These are phyloP conservation scores for Microctonus hyperodae DNA, from an alignment of 2,888 invertebrate species.

Conservation along the genomic window DNA sequence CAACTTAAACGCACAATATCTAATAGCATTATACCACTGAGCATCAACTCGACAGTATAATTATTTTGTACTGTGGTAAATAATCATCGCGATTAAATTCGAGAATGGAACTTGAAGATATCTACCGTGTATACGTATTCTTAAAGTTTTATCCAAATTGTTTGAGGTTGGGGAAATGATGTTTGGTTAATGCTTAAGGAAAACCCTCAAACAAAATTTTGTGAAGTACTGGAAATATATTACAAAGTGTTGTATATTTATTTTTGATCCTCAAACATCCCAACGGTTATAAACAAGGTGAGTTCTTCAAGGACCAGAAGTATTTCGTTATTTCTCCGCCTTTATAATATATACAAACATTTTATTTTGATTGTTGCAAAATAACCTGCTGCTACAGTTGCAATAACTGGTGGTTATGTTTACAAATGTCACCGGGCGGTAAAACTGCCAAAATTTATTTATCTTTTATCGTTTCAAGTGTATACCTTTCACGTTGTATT, in stretches of 20 bases:
- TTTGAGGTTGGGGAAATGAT: neutral
- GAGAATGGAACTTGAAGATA: neutral
- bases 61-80: neutral
- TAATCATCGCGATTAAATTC: neutral
- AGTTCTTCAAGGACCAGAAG: neutral
- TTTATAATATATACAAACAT: constrained; percentile 5
- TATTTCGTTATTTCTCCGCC: constrained; percentile 7
- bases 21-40: neutral
- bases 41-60: neutral
- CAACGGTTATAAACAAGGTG: neutral
- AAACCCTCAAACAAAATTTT: neutral
- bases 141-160: constrained; percentile 2
- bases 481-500: constrained; percentile 7
- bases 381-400: constrained; percentile 52
- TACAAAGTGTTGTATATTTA: neutral
- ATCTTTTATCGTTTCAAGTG: constrained; percentile 1
- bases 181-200: neutral
- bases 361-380: neutral
- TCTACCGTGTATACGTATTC: neutral
- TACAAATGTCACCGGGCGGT: constrained; percentile 51
- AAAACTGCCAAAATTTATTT: constrained; percentile 21
- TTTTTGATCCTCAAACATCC: neutral
- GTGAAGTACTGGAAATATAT: neutral
- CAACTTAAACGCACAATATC: neutral
- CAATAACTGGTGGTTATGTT: constrained; percentile 56